phyloP scores from a whole-genome alignment of 2,797 vertebrate species.

The Zenarchopterus dispar region DNA sequence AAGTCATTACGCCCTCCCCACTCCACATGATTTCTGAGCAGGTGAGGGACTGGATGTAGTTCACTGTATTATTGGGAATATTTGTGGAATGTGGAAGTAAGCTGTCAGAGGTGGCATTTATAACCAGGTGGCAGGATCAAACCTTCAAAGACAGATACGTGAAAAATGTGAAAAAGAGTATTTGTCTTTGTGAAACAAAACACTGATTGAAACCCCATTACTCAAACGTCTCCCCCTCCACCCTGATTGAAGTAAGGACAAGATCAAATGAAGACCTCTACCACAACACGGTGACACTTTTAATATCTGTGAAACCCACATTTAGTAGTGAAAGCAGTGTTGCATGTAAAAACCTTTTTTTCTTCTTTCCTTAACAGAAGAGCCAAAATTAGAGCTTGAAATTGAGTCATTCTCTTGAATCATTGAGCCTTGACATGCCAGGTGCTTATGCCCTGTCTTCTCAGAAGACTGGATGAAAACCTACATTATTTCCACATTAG shows the following conservation, averaged over 20 bases:
- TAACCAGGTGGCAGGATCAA: constrained; percentile 83
- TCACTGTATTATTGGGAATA: constrained; percentile 73
- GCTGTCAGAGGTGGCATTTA: constrained; percentile 80
- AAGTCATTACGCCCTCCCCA: constrained; percentile 17
- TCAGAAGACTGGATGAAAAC: constrained; percentile 63
- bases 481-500: constrained; percentile 74
- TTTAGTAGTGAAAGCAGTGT: constrained; percentile 81
- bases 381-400: constrained; percentile 75
- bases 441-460: constrained; percentile 68
- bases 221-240: constrained; percentile 43
- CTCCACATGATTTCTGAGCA: constrained; percentile 59
- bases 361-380: constrained; percentile 76
- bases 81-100: constrained; percentile 75
- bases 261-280: constrained; percentile 70
- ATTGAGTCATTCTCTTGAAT: constrained; percentile 83
- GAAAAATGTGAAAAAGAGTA: constrained; percentile 79
- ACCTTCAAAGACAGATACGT: constrained; percentile 85
- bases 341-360: constrained; percentile 75
- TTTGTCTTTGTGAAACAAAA: constrained; percentile 82
- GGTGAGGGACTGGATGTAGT: constrained; percentile 76
- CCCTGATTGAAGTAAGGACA: constrained; percentile 67
- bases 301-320: constrained; percentile 77
- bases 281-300: constrained; percentile 65
- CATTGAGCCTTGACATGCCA: constrained; percentile 76
- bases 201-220: constrained; percentile 56